Conservation (phyloP, 2,797 vertebrate genomes). For the Enteromius radiatus region DNA sequence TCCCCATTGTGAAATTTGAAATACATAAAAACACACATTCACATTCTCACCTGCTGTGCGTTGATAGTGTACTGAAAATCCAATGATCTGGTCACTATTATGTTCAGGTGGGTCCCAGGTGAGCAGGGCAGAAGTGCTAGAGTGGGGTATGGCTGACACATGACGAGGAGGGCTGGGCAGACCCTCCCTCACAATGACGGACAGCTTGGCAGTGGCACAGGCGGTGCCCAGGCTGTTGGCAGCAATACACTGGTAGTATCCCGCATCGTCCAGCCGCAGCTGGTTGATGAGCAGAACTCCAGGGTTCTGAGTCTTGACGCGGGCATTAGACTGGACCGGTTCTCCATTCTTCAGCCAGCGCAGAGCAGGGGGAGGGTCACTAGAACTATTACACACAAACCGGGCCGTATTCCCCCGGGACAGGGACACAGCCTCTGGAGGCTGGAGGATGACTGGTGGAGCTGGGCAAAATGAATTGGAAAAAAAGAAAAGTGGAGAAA, state of each 20-base stretch:
- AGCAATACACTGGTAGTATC: slow-evolving; percentile 96
- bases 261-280: slow-evolving; percentile 90
- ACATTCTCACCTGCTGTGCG: slow-evolving; percentile 84
- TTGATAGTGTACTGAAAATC: slow-evolving; percentile 96
- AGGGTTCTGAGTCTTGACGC: slow-evolving; percentile 89
- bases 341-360: slow-evolving; percentile 92
- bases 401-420: slow-evolving; percentile 94
- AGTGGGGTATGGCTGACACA: slow-evolving; percentile 82
- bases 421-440: slow-evolving; percentile 90
- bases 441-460: slow-evolving; percentile 89
- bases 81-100: slow-evolving; percentile 95
- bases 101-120: slow-evolving; percentile 91
- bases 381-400: slow-evolving; percentile 93
- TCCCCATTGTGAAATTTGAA: slow-evolving; percentile 18
- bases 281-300: slow-evolving; percentile 95
- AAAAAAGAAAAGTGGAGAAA: slow-evolving; percentile 76
- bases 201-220: slow-evolving; percentile 90
- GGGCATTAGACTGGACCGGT: slow-evolving; percentile 83
- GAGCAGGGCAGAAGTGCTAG: slow-evolving; percentile 89
- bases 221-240: slow-evolving; percentile 90
- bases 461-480: slow-evolving; percentile 71
- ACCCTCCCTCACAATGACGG: slow-evolving; percentile 92
- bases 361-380: slow-evolving; percentile 84
- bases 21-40: no score
- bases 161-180: slow-evolving; percentile 90